A percentile compares a stretch with the other conserved stretches of the same genome.
phyloP scores from a whole-genome alignment of 2,888 invertebrate genomes.

The Lysandra bellargus region DNA sequence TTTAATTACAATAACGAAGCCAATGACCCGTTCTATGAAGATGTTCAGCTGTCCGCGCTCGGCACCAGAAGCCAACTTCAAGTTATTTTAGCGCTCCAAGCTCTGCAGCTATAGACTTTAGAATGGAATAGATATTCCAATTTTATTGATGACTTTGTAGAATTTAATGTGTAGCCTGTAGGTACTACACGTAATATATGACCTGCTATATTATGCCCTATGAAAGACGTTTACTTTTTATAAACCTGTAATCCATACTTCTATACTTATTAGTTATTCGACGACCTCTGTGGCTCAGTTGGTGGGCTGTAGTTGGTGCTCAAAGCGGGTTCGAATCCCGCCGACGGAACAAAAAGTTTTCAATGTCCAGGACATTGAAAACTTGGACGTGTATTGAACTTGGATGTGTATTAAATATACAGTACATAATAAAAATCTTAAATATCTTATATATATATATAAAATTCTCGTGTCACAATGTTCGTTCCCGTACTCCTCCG shows the following conservation, averaged over 20 bases:
- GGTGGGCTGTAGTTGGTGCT: no score
- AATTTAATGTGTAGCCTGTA: not conserved
- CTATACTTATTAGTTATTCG: no score
- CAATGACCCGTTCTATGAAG: constrained; percentile 9
- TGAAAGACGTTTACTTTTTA: not conserved
- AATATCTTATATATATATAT: no score
- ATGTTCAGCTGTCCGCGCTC: constrained; percentile 19
- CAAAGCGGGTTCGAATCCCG: no score
- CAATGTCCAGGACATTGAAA: no score
- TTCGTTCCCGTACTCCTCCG: no score
- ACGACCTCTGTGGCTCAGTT: no score
- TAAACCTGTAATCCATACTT: not conserved
- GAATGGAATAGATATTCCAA: not conserved
- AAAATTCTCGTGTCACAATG: no score
- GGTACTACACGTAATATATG: not conserved
- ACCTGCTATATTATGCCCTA: not conserved
- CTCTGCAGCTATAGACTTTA: not conserved
- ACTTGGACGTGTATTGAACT: no score
- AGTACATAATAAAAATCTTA: no score
- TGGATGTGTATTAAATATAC: no score
- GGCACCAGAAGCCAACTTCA: not conserved
- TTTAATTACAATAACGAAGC: not conserved
- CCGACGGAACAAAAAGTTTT: no score
- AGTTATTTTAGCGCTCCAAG: constrained; percentile 19
- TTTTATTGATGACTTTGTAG: not conserved